Percentiles rank a stretch among this genome's conserved stretches.
These are phyloP conservation scores for Silurus asotus DNA, from an alignment of 2,113 vertebrate species.

Conservation along the genomic window DNA sequence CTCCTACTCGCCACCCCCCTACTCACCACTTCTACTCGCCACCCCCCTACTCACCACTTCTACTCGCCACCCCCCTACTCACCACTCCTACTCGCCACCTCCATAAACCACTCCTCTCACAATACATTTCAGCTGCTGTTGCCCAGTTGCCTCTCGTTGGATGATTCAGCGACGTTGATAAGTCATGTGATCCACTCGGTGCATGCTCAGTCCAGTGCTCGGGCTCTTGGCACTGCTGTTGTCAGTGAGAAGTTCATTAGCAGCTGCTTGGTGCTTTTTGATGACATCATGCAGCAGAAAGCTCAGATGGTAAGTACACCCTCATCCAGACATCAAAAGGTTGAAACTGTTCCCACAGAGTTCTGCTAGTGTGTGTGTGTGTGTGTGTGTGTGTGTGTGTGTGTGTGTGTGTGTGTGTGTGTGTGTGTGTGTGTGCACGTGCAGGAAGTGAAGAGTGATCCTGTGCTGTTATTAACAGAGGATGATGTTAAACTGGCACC, in stretches of 20 bases:
- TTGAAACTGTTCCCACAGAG: background rate
- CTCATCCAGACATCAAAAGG: background rate
- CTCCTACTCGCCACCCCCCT: too few species aligned
- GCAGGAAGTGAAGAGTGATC: slow-evolving; percentile 91
- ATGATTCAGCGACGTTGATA: slow-evolving; percentile 86
- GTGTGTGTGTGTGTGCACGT: too few species aligned
- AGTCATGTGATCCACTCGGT: slow-evolving; percentile 86
- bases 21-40: too few species aligned
- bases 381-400: background rate
- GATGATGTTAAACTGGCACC: slow-evolving; percentile 85
- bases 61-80: too few species aligned
- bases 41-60: too few species aligned
- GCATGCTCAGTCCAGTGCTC: slow-evolving; percentile 74
- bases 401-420: slow-evolving; percentile 48
- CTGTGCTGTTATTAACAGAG: slow-evolving; percentile 89
- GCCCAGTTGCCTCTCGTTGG: slow-evolving; percentile 86
- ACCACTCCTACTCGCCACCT: background rate
- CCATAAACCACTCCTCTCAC: too few species aligned
- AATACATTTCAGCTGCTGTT: slow-evolving; percentile 78
- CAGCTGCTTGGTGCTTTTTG: slow-evolving; percentile 80
- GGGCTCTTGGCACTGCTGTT: slow-evolving; percentile 82
- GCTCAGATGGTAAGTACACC: slow-evolving; percentile 83
- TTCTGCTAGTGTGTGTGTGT: background rate
- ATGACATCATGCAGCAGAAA: slow-evolving; percentile 85
- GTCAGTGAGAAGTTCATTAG: slow-evolving; percentile 91